Conservation (phyloP, 2,113 vertebrate genomes). For the Oreochromis spilurus region DNA sequence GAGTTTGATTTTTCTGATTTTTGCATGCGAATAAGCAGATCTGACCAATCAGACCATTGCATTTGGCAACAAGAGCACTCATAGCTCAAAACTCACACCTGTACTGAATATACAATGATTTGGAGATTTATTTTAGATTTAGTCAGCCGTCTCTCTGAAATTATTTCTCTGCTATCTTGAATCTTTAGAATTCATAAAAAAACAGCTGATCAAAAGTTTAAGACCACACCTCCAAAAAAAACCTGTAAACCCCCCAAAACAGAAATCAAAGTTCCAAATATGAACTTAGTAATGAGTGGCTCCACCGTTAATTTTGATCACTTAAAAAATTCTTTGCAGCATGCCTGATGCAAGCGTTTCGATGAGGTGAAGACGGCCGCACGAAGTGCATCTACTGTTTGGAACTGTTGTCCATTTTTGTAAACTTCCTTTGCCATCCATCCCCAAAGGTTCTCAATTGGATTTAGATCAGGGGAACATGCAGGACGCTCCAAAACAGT, state of each 20-base stretch:
- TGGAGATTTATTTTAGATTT: background rate
- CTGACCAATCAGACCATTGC: background rate
- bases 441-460: background rate
- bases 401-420: fast-evolving
- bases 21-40: background rate
- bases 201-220: background rate
- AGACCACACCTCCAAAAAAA: background rate
- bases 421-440: fast-evolving
- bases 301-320: fast-evolving
- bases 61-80: background rate
- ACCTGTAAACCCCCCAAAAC: fast-evolving
- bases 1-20: background rate
- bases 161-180: fast-evolving
- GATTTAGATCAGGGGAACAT: background rate
- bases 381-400: background rate
- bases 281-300: background rate
- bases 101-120: background rate
- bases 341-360: background rate
- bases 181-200: background rate
- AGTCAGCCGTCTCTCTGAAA: background rate
- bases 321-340: background rate
- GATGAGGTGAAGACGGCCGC: fast-evolving
- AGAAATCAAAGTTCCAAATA: background rate
- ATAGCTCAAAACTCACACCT: background rate
- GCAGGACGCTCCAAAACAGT: background rate